A percentile compares a stretch with the other conserved stretches of the same genome.
Conservation (phyloP, 2,888 invertebrate genomes). For the Melipona bicolor region DNA sequence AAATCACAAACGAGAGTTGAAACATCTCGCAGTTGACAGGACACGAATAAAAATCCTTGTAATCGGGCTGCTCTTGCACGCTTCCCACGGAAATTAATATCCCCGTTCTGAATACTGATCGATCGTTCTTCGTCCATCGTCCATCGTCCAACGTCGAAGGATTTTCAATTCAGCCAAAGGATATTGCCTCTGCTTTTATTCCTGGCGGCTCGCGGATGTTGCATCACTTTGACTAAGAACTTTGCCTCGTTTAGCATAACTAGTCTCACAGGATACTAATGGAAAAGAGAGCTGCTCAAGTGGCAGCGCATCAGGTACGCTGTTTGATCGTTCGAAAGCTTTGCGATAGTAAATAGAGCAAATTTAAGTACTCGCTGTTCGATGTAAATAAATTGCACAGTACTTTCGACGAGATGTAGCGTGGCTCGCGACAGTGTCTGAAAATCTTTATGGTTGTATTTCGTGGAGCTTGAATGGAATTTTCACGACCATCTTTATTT, state of each 20-base stretch:
- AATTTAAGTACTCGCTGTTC: background rate
- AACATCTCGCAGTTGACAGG: conserved; percentile 44
- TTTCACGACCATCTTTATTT: too few species aligned
- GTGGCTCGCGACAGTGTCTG: background rate
- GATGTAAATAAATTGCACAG: background rate
- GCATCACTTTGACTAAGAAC: conserved; percentile 4
- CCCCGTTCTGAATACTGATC: conserved; percentile 43
- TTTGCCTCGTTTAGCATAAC: conserved; percentile 3
- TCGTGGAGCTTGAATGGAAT: too few species aligned
- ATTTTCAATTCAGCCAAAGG: conserved; percentile 3
- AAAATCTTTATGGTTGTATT: too few species aligned
- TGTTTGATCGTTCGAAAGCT: background rate
- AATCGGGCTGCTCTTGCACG: conserved; percentile 32
- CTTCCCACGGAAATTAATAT: conserved; percentile 54
- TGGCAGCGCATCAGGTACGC: background rate
- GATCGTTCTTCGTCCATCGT: conserved; percentile 41
- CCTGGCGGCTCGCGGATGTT: conserved; percentile 1
- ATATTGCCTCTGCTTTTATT: conserved; percentile 26
- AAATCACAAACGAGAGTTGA: background rate
- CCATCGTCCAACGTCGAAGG: conserved; percentile 10
- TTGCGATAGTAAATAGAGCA: background rate
- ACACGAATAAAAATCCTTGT: conserved; percentile 46
- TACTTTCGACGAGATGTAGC: too few species aligned
- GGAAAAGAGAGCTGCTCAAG: background rate
- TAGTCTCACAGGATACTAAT: background rate